Conservation (phyloP, 2,888 invertebrate species). For the Sipha maydis region DNA sequence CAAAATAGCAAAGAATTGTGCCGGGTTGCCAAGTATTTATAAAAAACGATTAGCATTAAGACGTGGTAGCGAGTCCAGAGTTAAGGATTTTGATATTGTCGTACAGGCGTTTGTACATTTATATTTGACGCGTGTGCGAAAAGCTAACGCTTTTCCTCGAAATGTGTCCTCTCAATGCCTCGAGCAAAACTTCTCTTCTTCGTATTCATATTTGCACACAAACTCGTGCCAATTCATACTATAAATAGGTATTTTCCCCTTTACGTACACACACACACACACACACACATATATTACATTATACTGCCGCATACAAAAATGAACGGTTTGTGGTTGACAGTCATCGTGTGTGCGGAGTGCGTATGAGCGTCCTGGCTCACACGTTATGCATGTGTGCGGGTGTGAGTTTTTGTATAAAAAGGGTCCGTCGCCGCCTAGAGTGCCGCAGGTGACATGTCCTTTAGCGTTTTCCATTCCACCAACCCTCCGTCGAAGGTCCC, state of each 20-base stretch:
- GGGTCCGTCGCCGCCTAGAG: conserved; percentile 9
- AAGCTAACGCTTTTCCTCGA: conserved; percentile 23
- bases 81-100: background rate
- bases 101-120: background rate
- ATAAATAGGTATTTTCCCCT: background rate
- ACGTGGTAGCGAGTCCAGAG: background rate
- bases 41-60: no score
- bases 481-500: no score
- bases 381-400: background rate
- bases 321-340: conserved; percentile 54
- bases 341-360: conserved; percentile 24
- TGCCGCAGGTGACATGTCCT: conserved; percentile 57
- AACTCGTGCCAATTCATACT: background rate
- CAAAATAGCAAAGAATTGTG: no score
- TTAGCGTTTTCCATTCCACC: conserved; percentile 20
- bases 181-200: conserved; percentile 15
- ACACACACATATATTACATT: background rate
- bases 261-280: background rate
- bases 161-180: background rate
- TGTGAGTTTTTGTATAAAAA: conserved; percentile 22
- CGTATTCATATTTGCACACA: background rate
- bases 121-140: background rate
- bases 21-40: no score
- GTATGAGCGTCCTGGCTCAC: background rate
- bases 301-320: conserved; percentile 14